These are phyloP conservation scores for Platichthys stellatus DNA, from an alignment of 2,113 vertebrate genomes.

Conservation along the genomic window DNA sequence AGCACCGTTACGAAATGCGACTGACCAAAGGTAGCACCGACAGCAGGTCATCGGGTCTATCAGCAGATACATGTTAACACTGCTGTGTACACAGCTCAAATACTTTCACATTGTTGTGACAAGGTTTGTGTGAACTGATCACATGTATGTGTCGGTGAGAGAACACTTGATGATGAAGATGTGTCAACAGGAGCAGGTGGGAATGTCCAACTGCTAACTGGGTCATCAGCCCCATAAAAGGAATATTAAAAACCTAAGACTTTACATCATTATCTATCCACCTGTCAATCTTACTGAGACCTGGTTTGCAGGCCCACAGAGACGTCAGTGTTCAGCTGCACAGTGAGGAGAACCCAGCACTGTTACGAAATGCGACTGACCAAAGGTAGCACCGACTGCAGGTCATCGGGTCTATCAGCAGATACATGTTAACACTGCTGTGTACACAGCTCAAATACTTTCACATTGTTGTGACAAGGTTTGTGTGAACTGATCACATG, in stretches of 20 bases:
- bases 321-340: too few relatives aligned
- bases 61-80: neutral
- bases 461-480: neutral
- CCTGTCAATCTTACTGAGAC: neutral
- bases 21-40: neutral
- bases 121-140: conserved; percentile 4
- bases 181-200: conserved; percentile 3
- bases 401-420: neutral
- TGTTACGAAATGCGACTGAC: neutral
- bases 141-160: neutral
- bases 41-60: neutral
- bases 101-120: conserved; percentile 2
- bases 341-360: neutral
- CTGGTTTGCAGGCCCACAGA: too few relatives aligned
- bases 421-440: neutral
- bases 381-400: neutral
- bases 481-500: conserved; percentile 2
- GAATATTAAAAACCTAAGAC: too few relatives aligned
- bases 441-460: neutral
- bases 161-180: neutral
- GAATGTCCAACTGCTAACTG: neutral
- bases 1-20: neutral
- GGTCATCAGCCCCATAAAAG: neutral
- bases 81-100: neutral
- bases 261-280: too few relatives aligned